Base-by-base conservation (phyloP, 1,140 invertebrate genomes). In the Babylonia areolata region DNA sequence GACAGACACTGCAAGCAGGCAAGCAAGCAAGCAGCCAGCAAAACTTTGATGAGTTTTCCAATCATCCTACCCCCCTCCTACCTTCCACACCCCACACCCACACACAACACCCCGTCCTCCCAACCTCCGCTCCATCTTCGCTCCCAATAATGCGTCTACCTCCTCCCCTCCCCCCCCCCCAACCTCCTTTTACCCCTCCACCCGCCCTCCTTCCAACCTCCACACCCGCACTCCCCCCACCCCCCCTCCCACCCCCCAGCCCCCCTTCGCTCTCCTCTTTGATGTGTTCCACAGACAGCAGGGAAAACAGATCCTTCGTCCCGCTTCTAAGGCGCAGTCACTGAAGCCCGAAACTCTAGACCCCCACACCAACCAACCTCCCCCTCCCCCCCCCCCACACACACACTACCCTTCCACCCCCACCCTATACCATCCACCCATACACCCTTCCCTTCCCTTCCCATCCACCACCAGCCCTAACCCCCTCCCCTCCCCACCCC, bases 211-310 rank as follows among this genome's bases (percentile, higher is more conserved):
- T n/a, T n/a, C n/a, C n/a, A n/a, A n/a, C n/a, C n/a, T n/a, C n/a
- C n/a, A n/a, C n/a, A n/a, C n/a, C n/a, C n/a, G n/a, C n/a, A n/a
- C n/a, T n/a, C 58, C 3, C 58, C 58, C 20, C 58, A 3, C 58
- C 58, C 42, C 42, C 42, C 42, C 42, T 15, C 42, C 42, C 15
- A 5, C 5, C 42, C 42, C 42, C 42, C 42, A 5, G 5, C 42
- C 15, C 42, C 42, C 42, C 42, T 46, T 46, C 42, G 42, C 42
- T 46, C 42, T 51, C 20, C 3, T 3, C 39, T 46, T 46, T 80
- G 46, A 80, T 80, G 78, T 15, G 28, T 54, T 80, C 28, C 31
- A 35, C 78, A 80, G 78, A 80, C 78, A n/a, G 42, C 78, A n/a
- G 42, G 42, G 31, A 80, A 80, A 80, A 80, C 54, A 80, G 40